These are phyloP conservation scores for Oncorhynchus gorbuscha DNA, from an alignment of 2,113 vertebrate species.

Conservation along the genomic window DNA sequence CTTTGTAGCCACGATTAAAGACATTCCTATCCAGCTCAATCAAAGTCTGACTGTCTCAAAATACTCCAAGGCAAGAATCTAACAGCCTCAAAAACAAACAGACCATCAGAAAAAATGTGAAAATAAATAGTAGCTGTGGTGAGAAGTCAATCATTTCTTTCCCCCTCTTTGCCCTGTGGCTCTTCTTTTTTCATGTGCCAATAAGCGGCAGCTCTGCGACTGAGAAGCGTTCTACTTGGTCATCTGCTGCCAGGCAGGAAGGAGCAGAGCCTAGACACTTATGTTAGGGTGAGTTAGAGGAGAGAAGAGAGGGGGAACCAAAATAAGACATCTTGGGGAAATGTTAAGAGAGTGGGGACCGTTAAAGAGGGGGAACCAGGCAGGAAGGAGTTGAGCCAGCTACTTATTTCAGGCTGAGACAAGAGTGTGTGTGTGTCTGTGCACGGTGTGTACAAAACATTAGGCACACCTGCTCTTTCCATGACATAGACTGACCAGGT, in stretches of 20 bases:
- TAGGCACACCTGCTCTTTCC: too few relatives aligned
- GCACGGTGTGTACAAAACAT: too few relatives aligned
- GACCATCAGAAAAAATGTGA: constrained; percentile 48
- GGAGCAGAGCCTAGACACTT: constrained; percentile 55
- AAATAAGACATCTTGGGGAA: too few relatives aligned
- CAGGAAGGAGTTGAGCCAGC: constrained; percentile 48
- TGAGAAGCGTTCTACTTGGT: constrained; percentile 59
- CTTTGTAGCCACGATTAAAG: constrained; percentile 74
- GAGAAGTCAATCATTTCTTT: constrained; percentile 69
- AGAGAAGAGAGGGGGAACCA: neutral
- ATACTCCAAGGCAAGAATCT: constrained; percentile 66
- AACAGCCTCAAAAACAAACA: constrained; percentile 71
- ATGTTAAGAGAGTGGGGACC: too few relatives aligned
- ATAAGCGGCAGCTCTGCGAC: constrained; percentile 46
- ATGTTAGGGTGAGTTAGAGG: constrained; percentile 53
- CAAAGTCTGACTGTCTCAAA: constrained; percentile 66
- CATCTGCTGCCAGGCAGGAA: constrained; percentile 59
- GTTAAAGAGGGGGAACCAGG: constrained; percentile 35
- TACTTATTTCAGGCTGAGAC: constrained; percentile 57
- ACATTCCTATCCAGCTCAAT: constrained; percentile 70
- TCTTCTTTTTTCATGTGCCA: constrained; percentile 74
- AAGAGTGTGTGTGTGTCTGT: neutral
- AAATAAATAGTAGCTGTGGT: constrained; percentile 72
- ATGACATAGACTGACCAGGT: too few relatives aligned
- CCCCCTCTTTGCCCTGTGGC: constrained; percentile 54